A percentile compares a stretch with the other conserved stretches of the same genome.
These are phyloP conservation scores for Dynastes tityus DNA, from an alignment of 2,888 invertebrate genomes.

Conservation along the genomic window DNA sequence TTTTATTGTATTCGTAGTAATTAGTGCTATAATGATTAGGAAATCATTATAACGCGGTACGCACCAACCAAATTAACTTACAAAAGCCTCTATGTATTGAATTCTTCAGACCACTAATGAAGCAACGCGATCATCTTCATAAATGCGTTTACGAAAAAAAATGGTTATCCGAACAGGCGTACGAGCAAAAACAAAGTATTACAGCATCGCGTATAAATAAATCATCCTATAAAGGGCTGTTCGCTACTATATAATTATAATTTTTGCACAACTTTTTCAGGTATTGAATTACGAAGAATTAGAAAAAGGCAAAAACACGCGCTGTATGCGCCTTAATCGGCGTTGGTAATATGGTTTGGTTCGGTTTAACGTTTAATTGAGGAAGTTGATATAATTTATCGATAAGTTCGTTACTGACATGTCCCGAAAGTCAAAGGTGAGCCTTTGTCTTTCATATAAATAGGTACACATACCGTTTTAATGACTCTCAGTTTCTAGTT, in stretches of 20 bases:
- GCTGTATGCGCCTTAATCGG: slow-evolving; percentile 12
- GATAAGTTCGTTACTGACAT: slow-evolving; percentile 45
- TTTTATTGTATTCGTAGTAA: neutral
- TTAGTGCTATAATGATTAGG: neutral
- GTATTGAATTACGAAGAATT: neutral
- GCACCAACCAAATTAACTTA: too few relatives aligned
- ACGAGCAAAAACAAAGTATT: too few relatives aligned
- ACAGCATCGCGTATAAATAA: too few relatives aligned
- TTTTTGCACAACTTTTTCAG: slow-evolving; percentile 6
- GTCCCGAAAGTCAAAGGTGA: slow-evolving; percentile 38
- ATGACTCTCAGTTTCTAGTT: slow-evolving; percentile 45
- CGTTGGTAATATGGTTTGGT: slow-evolving; percentile 15
- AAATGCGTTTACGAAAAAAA: neutral
- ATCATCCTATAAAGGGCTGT: neutral
- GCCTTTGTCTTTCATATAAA: slow-evolving; percentile 33
- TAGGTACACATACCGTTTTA: slow-evolving; percentile 43
- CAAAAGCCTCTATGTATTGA: neutral
- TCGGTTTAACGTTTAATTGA: slow-evolving; percentile 46
- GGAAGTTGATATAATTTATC: slow-evolving; percentile 48
- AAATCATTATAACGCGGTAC: too few relatives aligned
- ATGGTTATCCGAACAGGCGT: neutral
- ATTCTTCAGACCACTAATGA: neutral
- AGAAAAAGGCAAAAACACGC: slow-evolving; percentile 2
- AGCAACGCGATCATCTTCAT: neutral
- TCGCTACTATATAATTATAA: slow-evolving; percentile 10